These are phyloP conservation scores for Camponotus vicinus DNA, from an alignment of 1,140 invertebrate genomes.

Conservation along the genomic window DNA sequence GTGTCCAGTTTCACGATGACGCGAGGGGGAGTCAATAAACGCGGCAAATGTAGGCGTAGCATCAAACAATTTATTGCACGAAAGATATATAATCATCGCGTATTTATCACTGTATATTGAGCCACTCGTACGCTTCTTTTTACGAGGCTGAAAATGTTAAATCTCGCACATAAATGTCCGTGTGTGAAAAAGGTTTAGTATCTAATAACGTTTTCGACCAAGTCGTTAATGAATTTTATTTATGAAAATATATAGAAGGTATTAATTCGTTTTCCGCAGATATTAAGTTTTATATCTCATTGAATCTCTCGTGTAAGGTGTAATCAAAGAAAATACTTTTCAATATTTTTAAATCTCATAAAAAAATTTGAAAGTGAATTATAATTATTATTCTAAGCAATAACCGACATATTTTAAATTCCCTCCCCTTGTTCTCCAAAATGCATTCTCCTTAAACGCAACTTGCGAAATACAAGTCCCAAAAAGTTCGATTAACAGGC, in stretches of 20 bases:
- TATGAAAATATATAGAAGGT: not conserved
- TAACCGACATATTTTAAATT: not conserved
- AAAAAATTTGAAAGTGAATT: not conserved
- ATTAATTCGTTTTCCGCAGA: too few relatives aligned
- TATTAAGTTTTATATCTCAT: not conserved
- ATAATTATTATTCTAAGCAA: not conserved
- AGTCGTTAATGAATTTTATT: not conserved
- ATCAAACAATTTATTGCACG: constrained; percentile 49
- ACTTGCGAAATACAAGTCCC: not conserved
- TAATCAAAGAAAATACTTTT: not conserved
- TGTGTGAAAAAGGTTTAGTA: not conserved
- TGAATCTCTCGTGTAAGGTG: not conserved
- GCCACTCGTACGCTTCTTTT: constrained; percentile 8
- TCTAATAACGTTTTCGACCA: not conserved
- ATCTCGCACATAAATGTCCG: not conserved
- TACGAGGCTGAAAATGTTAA: constrained; percentile 30
- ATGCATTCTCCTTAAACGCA: not conserved
- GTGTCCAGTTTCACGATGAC: constrained; percentile 60
- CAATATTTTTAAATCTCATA: not conserved
- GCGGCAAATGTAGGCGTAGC: constrained; percentile 50
- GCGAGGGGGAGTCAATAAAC: constrained; percentile 58
- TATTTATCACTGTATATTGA: constrained; percentile 48
- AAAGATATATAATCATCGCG: constrained; percentile 60
- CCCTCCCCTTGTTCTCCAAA: too few relatives aligned
- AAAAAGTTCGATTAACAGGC: not conserved